A percentile compares a stretch with the other conserved stretches of the same genome.
Conservation (phyloP, 2,888 invertebrate species). For the Barypeithes pellucidus region DNA sequence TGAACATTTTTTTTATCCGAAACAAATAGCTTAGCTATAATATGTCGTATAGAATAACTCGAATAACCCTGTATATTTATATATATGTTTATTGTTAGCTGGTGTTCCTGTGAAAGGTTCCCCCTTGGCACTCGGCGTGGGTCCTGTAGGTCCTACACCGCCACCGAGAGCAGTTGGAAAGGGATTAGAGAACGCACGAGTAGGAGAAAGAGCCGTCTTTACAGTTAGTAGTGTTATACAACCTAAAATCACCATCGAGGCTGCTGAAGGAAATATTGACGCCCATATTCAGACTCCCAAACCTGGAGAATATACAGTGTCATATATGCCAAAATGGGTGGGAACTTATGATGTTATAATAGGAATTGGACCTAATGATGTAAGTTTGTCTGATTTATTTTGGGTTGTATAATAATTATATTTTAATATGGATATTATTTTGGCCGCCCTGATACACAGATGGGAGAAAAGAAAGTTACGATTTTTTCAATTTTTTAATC, state of each 20-base stretch:
- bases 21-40: too few relatives aligned
- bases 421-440: too few relatives aligned
- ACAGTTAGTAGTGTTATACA: constrained; percentile 77
- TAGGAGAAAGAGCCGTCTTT: constrained; percentile 82
- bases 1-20: too few relatives aligned
- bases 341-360: constrained; percentile 93
- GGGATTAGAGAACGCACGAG: constrained; percentile 79
- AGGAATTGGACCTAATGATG: constrained; percentile 70
- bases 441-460: too few relatives aligned
- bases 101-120: constrained; percentile 75
- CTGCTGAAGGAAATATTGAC: constrained; percentile 74
- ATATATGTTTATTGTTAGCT: constrained; percentile 63
- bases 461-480: too few relatives aligned
- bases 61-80: too few relatives aligned
- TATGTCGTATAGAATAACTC: too few relatives aligned
- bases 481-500: too few relatives aligned
- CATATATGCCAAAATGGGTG: constrained; percentile 92
- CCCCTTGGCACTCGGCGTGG: constrained; percentile 75
- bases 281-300: constrained; percentile 71
- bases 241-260: constrained; percentile 74
- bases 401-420: too few relatives aligned
- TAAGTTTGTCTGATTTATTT: constrained; percentile 58
- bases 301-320: constrained; percentile 89
- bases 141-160: constrained; percentile 75
- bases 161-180: constrained; percentile 78